A percentile compares a stretch with the other conserved stretches of the same genome.
Conservation (phyloP, 2,797 vertebrate species). For the Eulemur coronatus region DNA sequence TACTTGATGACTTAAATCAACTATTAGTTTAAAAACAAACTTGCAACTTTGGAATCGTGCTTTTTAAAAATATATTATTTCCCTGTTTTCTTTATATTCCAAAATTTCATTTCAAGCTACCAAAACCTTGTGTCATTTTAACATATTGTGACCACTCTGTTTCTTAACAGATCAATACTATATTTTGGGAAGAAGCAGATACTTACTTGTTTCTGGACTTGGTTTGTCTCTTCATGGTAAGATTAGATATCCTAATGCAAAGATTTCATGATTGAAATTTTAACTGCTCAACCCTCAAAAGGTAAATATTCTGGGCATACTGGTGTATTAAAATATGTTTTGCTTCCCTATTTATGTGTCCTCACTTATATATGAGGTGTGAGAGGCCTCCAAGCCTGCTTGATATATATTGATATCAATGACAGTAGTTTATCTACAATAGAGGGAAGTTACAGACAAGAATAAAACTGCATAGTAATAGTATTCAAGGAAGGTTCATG, state of each 20-base stretch:
- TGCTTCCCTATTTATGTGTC: neutral
- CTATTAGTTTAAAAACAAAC: neutral
- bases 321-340: neutral
- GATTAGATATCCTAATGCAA: neutral
- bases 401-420: neutral
- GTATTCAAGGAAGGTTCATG: neutral
- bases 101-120: neutral
- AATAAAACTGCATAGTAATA: neutral
- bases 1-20: neutral
- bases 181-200: neutral
- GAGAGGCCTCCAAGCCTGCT: neutral
- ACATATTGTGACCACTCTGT: neutral
- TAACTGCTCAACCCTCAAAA: neutral
- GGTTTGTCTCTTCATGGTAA: neutral
- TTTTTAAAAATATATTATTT: conserved; percentile 27
- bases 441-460: neutral
- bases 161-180: neutral
- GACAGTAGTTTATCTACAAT: neutral
- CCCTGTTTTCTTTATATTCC: neutral
- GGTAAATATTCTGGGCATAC: neutral
- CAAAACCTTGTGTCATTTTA: neutral
- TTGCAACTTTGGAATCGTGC: neutral
- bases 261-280: neutral
- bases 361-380: neutral
- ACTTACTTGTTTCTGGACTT: conserved; percentile 23